A percentile compares a stretch with the other conserved stretches of the same genome.
Evolutionary conservation across 2,113 vertebrate genomes (phyloP).

Genomic region (Grammomys surdaster): DNA sequence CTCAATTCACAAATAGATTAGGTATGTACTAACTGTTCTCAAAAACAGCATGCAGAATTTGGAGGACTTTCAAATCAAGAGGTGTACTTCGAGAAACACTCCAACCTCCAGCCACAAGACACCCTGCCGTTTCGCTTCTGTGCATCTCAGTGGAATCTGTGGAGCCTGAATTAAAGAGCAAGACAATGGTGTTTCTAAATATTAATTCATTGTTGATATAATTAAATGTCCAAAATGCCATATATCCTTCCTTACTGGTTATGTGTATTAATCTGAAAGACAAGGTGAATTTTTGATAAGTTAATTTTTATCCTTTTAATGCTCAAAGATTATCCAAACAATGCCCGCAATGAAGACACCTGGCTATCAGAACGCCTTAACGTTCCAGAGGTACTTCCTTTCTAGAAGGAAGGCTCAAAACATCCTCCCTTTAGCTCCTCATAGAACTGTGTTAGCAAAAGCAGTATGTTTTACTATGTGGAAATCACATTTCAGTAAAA

Average conservation of each 20-base stretch:
- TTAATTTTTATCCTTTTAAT: background rate
- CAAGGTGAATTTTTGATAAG: constrained; percentile 18
- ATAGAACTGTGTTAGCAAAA: constrained; percentile 25
- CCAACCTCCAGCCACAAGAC: constrained; percentile 62
- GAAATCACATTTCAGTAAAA: constrained; percentile 48
- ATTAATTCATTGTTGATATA: constrained; percentile 11
- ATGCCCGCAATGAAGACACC: constrained; percentile 2
- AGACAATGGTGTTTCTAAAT: constrained; percentile 35
- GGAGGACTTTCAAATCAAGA: constrained; percentile 71
- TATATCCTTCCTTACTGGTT: background rate
- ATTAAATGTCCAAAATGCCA: constrained; percentile 45
- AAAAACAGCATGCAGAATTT: constrained; percentile 63
- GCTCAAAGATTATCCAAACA: constrained; percentile 32
- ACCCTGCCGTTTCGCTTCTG: constrained; percentile 52
- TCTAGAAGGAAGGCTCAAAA: background rate
- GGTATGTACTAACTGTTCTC: constrained; percentile 69
- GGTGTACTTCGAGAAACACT: constrained; percentile 64
- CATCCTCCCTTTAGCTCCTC: background rate
- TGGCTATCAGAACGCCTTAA: background rate
- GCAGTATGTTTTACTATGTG: constrained; percentile 13
- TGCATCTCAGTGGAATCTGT: constrained; percentile 83
- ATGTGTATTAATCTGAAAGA: constrained; percentile 20
- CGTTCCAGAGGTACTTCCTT: constrained; percentile 1
- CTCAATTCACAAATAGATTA: constrained; percentile 77
- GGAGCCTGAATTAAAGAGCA: constrained; percentile 37